phyloP scores from a whole-genome alignment of 2,888 invertebrate species.

The Nezara viridula region DNA sequence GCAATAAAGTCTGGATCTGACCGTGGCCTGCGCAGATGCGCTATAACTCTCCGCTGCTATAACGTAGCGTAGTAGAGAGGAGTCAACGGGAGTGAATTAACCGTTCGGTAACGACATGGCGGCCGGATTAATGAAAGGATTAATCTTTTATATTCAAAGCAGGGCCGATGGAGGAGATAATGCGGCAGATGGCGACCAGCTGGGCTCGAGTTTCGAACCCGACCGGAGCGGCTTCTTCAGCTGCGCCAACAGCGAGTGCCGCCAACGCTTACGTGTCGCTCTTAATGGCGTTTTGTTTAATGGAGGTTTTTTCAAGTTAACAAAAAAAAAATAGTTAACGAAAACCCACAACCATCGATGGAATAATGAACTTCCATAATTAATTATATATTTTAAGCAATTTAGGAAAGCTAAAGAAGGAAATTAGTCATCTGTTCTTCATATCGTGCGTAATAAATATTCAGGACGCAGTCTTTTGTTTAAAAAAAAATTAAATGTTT shows the following conservation, averaged over 20 bases:
- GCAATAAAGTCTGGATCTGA: constrained; percentile 16
- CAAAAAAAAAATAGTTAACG: too few species aligned
- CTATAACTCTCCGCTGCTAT: neutral
- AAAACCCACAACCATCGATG: too few species aligned
- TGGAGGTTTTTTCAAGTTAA: too few species aligned
- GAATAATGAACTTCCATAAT: too few species aligned
- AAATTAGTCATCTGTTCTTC: too few species aligned
- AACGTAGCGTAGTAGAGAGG: neutral
- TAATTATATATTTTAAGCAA: too few species aligned
- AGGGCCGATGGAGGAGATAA: constrained; percentile 34
- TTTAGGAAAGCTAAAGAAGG: too few species aligned
- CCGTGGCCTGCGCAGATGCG: constrained; percentile 7
- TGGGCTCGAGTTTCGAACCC: neutral
- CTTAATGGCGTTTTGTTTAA: too few species aligned
- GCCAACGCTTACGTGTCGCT: too few species aligned
- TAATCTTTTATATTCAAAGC: constrained; percentile 44
- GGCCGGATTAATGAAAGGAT: constrained; percentile 19
- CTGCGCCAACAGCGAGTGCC: neutral
- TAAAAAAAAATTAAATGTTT: too few species aligned
- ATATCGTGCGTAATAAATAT: too few species aligned
- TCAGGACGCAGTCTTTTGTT: too few species aligned
- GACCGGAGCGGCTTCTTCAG: neutral
- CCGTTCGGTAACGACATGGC: neutral
- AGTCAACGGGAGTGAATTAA: neutral
- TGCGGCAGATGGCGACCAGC: constrained; percentile 6